A percentile compares a stretch with the other conserved stretches of the same genome.
Evolutionary conservation across 2,888 invertebrate genomes (phyloP).

Genomic region (Cantharis lateralis): DNA sequence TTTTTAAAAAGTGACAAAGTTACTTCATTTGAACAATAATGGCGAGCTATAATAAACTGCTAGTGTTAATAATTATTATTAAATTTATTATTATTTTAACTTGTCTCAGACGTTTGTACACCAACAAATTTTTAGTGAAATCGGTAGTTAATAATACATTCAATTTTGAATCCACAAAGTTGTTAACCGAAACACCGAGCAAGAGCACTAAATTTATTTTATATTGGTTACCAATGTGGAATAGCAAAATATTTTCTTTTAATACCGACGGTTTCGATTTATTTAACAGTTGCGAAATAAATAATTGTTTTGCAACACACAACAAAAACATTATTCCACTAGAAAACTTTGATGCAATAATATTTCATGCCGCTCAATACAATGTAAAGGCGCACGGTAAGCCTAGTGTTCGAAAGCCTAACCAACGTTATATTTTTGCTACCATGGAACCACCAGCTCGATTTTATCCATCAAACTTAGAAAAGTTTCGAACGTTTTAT

Average conservation of each 20-base stretch:
- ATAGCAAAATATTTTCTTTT: conserved; percentile 33
- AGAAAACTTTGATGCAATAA: conserved; percentile 58
- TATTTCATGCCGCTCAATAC: conserved; percentile 59
- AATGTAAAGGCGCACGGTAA: conserved; percentile 35
- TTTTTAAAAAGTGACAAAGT: background rate
- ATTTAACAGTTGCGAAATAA: conserved; percentile 48
- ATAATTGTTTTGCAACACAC: conserved; percentile 57
- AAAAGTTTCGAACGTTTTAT: conserved; percentile 55
- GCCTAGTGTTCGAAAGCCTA: conserved; percentile 49
- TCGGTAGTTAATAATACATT: background rate
- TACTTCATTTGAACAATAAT: background rate
- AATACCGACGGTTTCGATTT: conserved; percentile 33
- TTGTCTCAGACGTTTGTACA: background rate
- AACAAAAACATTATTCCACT: conserved; percentile 48
- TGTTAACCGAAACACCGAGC: background rate
- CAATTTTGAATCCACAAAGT: background rate
- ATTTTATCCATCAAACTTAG: conserved; percentile 24
- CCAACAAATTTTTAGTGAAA: background rate
- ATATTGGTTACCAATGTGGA: conserved; percentile 42
- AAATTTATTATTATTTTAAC: background rate
- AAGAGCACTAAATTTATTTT: conserved; percentile 33
- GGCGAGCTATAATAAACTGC: background rate
- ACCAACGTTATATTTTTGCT: conserved; percentile 60
- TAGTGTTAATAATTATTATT: background rate
- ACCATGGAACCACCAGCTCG: conserved; percentile 56